phyloP scores from a whole-genome alignment of 1,140 invertebrate species.

The Parapsyche elsis region DNA sequence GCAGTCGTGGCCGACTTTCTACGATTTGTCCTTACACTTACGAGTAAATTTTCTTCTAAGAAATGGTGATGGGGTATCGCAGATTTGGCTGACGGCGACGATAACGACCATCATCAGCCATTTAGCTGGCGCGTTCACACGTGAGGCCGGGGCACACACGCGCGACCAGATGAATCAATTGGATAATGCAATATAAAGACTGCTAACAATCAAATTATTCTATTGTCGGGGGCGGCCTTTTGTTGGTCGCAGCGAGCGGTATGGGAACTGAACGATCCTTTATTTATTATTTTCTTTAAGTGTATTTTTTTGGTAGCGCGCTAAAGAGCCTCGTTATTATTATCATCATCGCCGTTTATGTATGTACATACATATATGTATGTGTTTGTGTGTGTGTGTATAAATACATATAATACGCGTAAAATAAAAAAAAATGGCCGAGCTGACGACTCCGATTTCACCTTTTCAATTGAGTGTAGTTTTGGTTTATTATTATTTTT shows the following conservation, averaged over 20 bases:
- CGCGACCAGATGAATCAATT: conserved; percentile 49
- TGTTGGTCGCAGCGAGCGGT: conserved; percentile 48
- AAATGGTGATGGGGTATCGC: neutral
- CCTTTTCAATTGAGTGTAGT: neutral
- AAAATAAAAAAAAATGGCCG: neutral
- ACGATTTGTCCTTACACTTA: neutral
- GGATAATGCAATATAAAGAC: conserved; percentile 52
- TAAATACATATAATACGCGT: neutral
- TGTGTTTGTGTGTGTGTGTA: neutral
- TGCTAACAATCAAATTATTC: conserved; percentile 52
- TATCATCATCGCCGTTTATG: conserved; percentile 9
- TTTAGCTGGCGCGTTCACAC: conserved; percentile 40
- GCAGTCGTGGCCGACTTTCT: no score
- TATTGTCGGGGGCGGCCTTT: conserved; percentile 47
- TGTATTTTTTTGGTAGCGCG: conserved; percentile 34
- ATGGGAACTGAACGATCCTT: conserved; percentile 45
- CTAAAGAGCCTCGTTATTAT: conserved; percentile 41
- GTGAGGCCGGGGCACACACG: conserved; percentile 2
- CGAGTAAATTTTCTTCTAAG: neutral
- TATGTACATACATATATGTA: neutral
- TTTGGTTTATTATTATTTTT: neutral
- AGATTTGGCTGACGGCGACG: neutral
- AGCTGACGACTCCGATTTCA: neutral
- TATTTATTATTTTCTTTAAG: conserved; percentile 42
- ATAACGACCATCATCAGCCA: conserved; percentile 34